Conservation (phyloP, 2,797 vertebrate species). For the Sebastes oblongus region DNA sequence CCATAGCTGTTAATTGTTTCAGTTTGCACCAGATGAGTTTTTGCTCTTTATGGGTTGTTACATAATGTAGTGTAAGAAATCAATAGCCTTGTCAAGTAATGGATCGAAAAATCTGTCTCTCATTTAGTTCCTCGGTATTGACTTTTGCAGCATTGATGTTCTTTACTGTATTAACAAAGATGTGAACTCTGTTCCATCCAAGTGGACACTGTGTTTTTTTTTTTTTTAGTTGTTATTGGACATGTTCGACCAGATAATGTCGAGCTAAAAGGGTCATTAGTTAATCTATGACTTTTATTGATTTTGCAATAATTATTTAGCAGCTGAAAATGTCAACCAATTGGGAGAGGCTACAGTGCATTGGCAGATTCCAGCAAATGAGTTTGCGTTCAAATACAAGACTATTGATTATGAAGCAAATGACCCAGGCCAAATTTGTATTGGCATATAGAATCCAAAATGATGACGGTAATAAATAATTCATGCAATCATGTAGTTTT, state of each 20-base stretch:
- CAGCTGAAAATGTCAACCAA: slow-evolving; percentile 43
- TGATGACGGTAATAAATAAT: not conserved
- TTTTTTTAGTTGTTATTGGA: not conserved
- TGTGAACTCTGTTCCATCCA: not conserved
- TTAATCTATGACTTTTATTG: slow-evolving; percentile 43
- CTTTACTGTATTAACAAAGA: not conserved
- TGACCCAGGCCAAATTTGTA: not conserved
- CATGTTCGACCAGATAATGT: slow-evolving; percentile 2
- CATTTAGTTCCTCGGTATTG: not conserved
- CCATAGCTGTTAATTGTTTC: slow-evolving; percentile 29
- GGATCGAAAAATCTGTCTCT: not conserved
- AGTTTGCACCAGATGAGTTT: slow-evolving; percentile 33
- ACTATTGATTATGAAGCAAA: slow-evolving; percentile 22
- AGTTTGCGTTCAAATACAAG: slow-evolving; percentile 20
- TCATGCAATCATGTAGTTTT: not conserved
- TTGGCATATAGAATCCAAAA: slow-evolving; percentile 8
- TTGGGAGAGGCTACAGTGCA: slow-evolving; percentile 6
- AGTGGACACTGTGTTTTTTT: not conserved
- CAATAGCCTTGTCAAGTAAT: not conserved
- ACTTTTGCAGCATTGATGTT: not conserved
- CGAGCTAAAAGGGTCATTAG: slow-evolving; percentile 39
- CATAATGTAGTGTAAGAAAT: slow-evolving; percentile 12
- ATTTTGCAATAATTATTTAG: slow-evolving; percentile 48
- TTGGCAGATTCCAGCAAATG: slow-evolving; percentile 16
- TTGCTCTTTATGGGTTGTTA: slow-evolving; percentile 5